Evolutionary conservation across 2,113 vertebrate species (phyloP).

Genomic region (Nothocercus julius): DNA sequence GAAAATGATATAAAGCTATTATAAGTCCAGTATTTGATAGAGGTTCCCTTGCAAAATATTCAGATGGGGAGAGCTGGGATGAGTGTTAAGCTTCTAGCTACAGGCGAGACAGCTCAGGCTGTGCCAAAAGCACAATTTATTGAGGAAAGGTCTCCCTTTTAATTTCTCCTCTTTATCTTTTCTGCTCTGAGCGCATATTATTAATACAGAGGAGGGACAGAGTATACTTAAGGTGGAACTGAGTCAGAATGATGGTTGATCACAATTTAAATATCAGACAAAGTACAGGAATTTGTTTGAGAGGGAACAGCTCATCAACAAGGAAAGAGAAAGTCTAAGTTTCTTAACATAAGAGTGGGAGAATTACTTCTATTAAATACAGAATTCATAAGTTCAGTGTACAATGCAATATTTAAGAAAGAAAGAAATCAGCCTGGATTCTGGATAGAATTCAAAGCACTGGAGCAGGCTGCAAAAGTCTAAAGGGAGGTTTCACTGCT

Average conservation of each 20-base stretch:
- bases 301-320: background rate
- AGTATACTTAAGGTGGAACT: background rate
- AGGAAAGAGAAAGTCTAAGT: background rate
- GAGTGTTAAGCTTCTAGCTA: background rate
- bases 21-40: background rate
- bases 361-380: background rate
- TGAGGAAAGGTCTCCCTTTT: background rate
- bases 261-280: background rate
- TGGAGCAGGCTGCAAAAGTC: background rate
- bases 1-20: background rate
- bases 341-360: background rate
- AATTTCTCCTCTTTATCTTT: accelerated
- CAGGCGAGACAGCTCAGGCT: background rate
- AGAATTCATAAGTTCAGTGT: background rate
- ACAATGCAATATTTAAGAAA: background rate
- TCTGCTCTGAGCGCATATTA: background rate
- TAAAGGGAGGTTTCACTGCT: background rate
- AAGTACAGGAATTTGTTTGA: background rate
- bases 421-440: background rate
- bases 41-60: background rate
- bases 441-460: background rate
- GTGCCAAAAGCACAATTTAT: background rate
- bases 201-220: accelerated
- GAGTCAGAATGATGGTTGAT: background rate
- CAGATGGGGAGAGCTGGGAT: background rate